These are phyloP conservation scores for Eumaeus atala DNA, from an alignment of 1,140 invertebrate genomes.

Conservation along the genomic window DNA sequence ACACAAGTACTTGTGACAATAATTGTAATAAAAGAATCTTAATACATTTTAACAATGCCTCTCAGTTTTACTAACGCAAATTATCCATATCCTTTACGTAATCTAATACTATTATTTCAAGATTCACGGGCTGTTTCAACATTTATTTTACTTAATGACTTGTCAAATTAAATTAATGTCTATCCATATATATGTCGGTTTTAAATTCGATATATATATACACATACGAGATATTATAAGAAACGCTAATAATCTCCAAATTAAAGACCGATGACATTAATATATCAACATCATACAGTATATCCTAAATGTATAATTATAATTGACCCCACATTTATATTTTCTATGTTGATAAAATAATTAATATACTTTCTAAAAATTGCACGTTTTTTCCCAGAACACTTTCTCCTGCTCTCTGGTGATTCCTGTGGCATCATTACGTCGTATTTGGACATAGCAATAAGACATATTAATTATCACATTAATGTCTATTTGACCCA, in stretches of 20 bases:
- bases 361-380: conserved; percentile 7
- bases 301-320: too few relatives aligned
- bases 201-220: neutral
- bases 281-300: neutral
- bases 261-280: neutral
- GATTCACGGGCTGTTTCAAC: too few relatives aligned
- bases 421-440: conserved; percentile 10
- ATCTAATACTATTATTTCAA: too few relatives aligned
- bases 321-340: too few relatives aligned
- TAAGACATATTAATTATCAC: conserved; percentile 40
- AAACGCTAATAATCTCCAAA: neutral
- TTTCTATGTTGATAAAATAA: neutral
- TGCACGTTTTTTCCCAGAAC: conserved; percentile 20
- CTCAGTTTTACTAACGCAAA: too few relatives aligned
- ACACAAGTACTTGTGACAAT: too few relatives aligned
- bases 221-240: neutral
- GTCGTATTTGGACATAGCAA: conserved; percentile 27
- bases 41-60: too few relatives aligned
- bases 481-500: conserved; percentile 38
- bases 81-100: too few relatives aligned
- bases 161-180: neutral
- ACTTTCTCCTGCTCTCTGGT: conserved; percentile 18
- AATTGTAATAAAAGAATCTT: too few relatives aligned
- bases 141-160: too few relatives aligned
- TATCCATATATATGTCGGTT: neutral